Conservation (phyloP, 2,113 vertebrate genomes). For the Megaceryle maxima region DNA sequence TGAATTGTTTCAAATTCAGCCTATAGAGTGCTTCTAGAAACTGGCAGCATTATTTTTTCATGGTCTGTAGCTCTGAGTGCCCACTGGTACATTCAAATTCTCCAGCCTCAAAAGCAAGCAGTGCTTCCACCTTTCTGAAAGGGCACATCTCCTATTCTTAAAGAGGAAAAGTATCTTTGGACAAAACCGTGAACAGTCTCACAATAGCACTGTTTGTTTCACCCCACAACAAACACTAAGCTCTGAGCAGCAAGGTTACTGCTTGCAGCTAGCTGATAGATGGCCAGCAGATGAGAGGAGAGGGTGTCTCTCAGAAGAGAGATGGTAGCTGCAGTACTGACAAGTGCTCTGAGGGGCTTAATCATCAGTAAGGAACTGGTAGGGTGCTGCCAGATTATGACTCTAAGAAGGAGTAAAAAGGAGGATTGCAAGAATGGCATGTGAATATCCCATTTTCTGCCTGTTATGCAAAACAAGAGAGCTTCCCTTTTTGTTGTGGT, state of each 20-base stretch:
- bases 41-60: not conserved
- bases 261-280: not conserved
- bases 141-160: not conserved
- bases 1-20: not conserved
- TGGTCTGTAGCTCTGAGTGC: not conserved
- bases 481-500: not conserved
- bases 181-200: not conserved
- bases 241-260: not conserved
- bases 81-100: not conserved
- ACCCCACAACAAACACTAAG: not conserved
- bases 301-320: not conserved
- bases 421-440: not conserved
- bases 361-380: not conserved
- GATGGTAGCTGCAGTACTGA: not conserved
- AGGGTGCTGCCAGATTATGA: not conserved
- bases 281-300: not conserved
- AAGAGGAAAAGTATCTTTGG: not conserved
- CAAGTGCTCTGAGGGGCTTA: not conserved
- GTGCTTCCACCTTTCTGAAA: not conserved
- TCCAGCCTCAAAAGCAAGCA: not conserved
- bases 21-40: not conserved
- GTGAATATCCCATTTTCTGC: not conserved
- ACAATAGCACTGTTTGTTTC: not conserved
- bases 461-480: not conserved
- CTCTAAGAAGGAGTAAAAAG: not conserved